Evolutionary conservation across 1,140 invertebrate genomes (phyloP), one percentile per base, ranked within the genome.

Genomic region (Cydia fagiglandana): DNA sequence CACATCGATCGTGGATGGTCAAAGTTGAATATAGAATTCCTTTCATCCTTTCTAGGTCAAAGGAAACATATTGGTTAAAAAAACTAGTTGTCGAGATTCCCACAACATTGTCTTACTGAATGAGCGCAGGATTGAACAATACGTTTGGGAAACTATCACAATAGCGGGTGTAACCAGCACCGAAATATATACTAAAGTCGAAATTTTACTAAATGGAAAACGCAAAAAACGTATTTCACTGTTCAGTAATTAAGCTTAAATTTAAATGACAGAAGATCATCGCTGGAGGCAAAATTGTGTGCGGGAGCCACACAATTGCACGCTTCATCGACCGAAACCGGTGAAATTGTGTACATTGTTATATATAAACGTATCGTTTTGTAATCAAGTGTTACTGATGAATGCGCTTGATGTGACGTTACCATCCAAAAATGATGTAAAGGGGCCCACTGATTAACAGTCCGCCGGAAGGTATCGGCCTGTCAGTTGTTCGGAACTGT

Each of bases 251-350:
- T 24, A 61, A 61, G 56, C 9, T 61, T n/a, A 61, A 24, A 61
- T 24, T 61, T 24, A 61, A 24, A 61, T 24, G 9, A 10, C 56
- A 61, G 20, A n/a, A 7, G n/a, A 61, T 61, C 20, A 61, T 24
- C 7, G 9, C 56, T 12, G 56, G 6, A 61, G 53, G 53, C 17
- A 20, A 20, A 17, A 20, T 61, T 61, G 53, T 9, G 17, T 24
- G 20, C 20, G 56, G 56, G 9, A 20, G 56, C 17, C 12, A 24
- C 75, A 88, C 88, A 87, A 86, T 88, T 78, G 81, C 75, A 81
- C 80, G 82, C 76, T 76, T 81, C 80, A 84, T 88, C 78, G 82
- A 85, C 85, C 84, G 87, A 80, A 80, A 83, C 84, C 76, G 81
- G 83, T 77, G 81, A 85, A 87, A 86, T 86, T 84, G 84, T 82